Evolutionary conservation across 2,113 vertebrate species (phyloP), one percentile per base, ranked within the genome.

Genomic region (Channa maculata): DNA sequence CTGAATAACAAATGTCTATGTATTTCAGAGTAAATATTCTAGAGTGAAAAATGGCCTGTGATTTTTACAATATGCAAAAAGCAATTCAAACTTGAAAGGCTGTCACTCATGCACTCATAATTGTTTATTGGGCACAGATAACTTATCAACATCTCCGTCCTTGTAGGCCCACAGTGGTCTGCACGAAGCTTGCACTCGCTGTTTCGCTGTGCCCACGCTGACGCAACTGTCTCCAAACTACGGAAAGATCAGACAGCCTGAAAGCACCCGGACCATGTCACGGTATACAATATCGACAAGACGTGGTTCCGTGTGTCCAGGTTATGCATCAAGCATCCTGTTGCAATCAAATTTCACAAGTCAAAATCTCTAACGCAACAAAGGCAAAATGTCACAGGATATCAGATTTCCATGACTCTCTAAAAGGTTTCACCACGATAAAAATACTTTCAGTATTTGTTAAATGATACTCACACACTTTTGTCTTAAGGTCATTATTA

Each of bases 31-130:
- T n/a, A n/a, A n/a, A n/a, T n/a, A n/a, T n/a, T n/a, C n/a, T n/a
- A n/a, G n/a, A n/a, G 24, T 24, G 24, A 24, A 24, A 24, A 24
- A 24, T 24, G 24, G 24, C 24, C 24, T 1, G 24, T 24, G 24
- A 24, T 24, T 24, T 24, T 24, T 24, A 24, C 24, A 24, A 24
- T 24, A 24, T 24, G 24, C 24, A 24, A 24, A 24, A 45, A 41
- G n/a, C 51, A 55, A 58, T 75, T 49, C 41, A 46, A 75, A 37
- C 8, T n/a, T 58, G 14, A 51, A 3, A 50, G 2, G 11, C 61
- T 75, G 82, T 82, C 1, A 85, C 84, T 89, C 79, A 1, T 84
- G 84, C 53, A 53, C 80, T 79, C n/a, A 0, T 71, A 52, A 54
- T 51, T 54, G 72, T 54, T 39, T 10, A 75, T 77, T 13, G 55